A percentile compares a stretch with the other conserved stretches of the same genome.
These are phyloP conservation scores for Xenopus borealis DNA, from an alignment of 2,113 vertebrate genomes.

Conservation along the genomic window DNA sequence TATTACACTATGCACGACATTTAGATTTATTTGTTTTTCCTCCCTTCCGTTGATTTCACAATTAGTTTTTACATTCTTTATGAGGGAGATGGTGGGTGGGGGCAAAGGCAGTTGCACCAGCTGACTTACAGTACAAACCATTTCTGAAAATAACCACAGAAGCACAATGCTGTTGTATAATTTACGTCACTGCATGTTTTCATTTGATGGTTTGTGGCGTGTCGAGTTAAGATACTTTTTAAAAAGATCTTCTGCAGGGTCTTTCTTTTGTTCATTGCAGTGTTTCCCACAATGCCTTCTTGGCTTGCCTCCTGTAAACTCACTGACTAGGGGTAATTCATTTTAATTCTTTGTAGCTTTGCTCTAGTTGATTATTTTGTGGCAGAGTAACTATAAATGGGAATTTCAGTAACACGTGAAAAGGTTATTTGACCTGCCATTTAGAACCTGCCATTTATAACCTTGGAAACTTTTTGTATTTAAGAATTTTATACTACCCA, in stretches of 20 bases:
- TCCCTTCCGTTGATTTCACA: conserved; percentile 30
- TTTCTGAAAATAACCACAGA: conserved; percentile 80
- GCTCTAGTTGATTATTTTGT: neutral
- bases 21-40: conserved; percentile 46
- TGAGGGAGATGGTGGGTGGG: neutral
- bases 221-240: conserved; percentile 57
- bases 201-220: conserved; percentile 71
- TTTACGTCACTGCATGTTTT: conserved; percentile 75
- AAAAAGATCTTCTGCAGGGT: conserved; percentile 57
- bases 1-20: conserved; percentile 40
- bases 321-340: conserved; percentile 40
- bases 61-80: conserved; percentile 18
- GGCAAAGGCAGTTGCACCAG: conserved; percentile 52
- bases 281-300: conserved; percentile 64
- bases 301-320: conserved; percentile 65
- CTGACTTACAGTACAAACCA: conserved; percentile 76
- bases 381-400: neutral
- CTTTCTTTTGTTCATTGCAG: conserved; percentile 57
- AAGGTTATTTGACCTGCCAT: too few relatives aligned
- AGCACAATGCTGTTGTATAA: conserved; percentile 69
- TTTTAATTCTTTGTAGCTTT: neutral
- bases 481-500: too few relatives aligned
- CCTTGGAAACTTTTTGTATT: too few relatives aligned
- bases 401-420: too few relatives aligned
- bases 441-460: too few relatives aligned